Conservation (phyloP, 2,797 vertebrate species). For the Eidolon dupreanum region DNA sequence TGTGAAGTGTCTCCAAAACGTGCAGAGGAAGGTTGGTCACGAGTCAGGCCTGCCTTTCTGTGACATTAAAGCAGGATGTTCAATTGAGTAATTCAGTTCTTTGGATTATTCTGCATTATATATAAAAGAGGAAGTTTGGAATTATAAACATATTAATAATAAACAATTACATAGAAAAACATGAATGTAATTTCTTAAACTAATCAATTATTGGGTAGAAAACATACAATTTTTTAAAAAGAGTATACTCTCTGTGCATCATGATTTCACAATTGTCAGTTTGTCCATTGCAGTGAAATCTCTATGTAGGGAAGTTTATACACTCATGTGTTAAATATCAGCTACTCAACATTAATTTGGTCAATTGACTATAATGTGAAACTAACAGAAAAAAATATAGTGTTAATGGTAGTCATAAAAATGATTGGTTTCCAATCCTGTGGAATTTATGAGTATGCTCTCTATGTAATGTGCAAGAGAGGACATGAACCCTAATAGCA, state of each 20-base stretch:
- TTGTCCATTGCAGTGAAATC: neutral
- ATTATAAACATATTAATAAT: neutral
- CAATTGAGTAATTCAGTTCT: neutral
- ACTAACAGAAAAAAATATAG: slow-evolving; percentile 43
- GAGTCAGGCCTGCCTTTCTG: neutral
- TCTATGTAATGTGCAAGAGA: neutral
- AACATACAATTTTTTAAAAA: neutral
- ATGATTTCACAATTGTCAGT: neutral
- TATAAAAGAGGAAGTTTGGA: neutral
- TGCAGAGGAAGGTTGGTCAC: neutral
- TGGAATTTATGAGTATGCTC: neutral
- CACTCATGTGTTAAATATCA: neutral
- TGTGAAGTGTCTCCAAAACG: neutral
- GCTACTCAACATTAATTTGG: slow-evolving; percentile 50
- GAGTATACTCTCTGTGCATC: neutral
- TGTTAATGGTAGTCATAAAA: slow-evolving; percentile 44
- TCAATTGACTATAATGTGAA: slow-evolving; percentile 51
- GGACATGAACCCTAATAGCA: neutral
- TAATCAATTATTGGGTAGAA: neutral
- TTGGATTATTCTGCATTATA: neutral
- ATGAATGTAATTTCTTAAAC: neutral
- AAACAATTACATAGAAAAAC: neutral
- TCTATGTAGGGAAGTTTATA: slow-evolving; percentile 18
- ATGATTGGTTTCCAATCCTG: neutral
- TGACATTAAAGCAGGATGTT: neutral